Conservation (phyloP, 1,140 invertebrate species). For the Drosophila punjabiensis region DNA sequence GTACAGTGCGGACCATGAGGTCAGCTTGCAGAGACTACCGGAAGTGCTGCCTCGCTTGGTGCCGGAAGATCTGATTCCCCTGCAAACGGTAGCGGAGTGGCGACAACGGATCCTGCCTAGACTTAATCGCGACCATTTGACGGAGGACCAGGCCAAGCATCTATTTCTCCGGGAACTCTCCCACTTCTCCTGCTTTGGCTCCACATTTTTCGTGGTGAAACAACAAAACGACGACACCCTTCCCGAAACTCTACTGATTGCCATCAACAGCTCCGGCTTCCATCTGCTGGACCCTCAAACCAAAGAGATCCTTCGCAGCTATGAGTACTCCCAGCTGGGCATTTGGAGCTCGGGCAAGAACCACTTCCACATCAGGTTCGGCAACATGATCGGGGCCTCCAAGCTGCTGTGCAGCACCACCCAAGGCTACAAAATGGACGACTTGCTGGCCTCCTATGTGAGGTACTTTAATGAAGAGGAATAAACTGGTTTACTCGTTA, state of each 20-base stretch:
- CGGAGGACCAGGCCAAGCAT: slow-evolving; percentile 92
- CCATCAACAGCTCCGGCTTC: slow-evolving; percentile 96
- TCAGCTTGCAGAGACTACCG: slow-evolving; percentile 88
- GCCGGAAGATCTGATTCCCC: slow-evolving; percentile 92
- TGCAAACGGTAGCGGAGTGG: slow-evolving; percentile 92
- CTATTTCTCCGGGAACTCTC: slow-evolving; percentile 93
- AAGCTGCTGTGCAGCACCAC: slow-evolving; percentile 97
- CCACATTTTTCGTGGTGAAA: slow-evolving; percentile 98
- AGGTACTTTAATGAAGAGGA: slow-evolving; percentile 59
- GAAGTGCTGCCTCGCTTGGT: slow-evolving; percentile 91
- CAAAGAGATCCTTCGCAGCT: slow-evolving; percentile 90
- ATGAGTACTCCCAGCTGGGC: slow-evolving; percentile 94
- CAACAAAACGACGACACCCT: slow-evolving; percentile 93
- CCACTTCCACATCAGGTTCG: slow-evolving; percentile 97
- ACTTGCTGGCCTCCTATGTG: slow-evolving; percentile 96
- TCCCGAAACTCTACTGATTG: slow-evolving; percentile 94
- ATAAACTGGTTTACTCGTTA: slow-evolving; percentile 4
- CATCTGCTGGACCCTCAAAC: slow-evolving; percentile 94
- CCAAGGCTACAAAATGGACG: slow-evolving; percentile 98
- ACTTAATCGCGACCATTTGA: slow-evolving; percentile 87
- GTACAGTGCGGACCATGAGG: slow-evolving; percentile 88
- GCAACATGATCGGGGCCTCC: slow-evolving; percentile 93
- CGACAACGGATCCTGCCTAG: slow-evolving; percentile 89
- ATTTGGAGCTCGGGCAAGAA: slow-evolving; percentile 98
- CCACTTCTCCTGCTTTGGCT: slow-evolving; percentile 95